These are phyloP conservation scores for Salminus brasiliensis DNA, from an alignment of 2,113 vertebrate genomes.

Conservation along the genomic window DNA sequence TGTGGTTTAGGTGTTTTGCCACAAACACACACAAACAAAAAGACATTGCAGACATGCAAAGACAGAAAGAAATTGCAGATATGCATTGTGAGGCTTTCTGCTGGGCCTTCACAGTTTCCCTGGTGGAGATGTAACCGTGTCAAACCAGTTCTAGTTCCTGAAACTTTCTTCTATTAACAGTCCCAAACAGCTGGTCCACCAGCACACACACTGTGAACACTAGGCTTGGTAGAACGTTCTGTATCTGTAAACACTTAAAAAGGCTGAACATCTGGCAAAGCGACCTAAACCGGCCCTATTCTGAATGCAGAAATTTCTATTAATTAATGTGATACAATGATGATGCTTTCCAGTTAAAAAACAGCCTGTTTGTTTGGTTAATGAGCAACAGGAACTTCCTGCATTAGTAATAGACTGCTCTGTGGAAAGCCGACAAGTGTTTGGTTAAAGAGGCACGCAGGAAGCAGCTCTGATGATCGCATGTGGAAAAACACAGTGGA, in stretches of 20 bases:
- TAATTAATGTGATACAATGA: background rate
- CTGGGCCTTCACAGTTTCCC: no score
- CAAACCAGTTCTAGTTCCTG: background rate
- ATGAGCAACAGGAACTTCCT: conserved; percentile 13
- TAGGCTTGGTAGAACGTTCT: no score
- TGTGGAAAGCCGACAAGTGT: background rate
- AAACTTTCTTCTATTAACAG: background rate
- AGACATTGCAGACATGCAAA: no score
- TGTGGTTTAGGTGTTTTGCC: background rate
- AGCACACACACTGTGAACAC: background rate
- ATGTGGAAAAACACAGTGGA: background rate
- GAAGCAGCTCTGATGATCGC: background rate
- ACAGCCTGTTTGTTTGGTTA: background rate
- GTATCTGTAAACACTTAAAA: background rate
- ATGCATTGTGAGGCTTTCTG: no score
- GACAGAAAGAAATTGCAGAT: background rate
- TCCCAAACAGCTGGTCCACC: background rate
- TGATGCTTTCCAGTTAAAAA: background rate
- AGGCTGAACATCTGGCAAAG: background rate
- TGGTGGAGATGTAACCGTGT: no score
- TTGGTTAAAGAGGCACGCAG: background rate
- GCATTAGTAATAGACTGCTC: background rate
- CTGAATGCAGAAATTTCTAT: background rate
- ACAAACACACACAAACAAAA: background rate
- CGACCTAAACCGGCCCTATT: background rate